phyloP scores from a whole-genome alignment of 2,113 vertebrate species.

The Chunga burmeisteri region DNA sequence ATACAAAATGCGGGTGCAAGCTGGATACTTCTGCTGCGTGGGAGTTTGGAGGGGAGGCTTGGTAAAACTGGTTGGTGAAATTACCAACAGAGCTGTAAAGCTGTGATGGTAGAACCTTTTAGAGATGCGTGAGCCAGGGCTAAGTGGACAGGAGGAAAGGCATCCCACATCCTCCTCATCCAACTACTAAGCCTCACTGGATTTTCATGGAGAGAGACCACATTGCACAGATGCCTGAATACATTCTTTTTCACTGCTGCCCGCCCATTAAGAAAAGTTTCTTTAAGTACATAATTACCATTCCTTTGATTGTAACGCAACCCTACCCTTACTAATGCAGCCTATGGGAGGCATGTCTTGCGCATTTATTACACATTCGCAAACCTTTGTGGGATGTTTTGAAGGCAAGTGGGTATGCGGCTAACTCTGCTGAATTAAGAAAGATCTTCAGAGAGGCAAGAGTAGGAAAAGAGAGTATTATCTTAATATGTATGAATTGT shows the following conservation, averaged over 20 bases:
- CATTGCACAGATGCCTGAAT: not conserved
- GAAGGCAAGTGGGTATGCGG: not conserved
- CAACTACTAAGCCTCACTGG: not conserved
- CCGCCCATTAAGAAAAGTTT: not conserved
- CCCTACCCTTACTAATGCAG: not conserved
- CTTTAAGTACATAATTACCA: not conserved
- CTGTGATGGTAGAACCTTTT: not conserved
- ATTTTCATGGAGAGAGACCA: not conserved
- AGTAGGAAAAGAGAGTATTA: not conserved
- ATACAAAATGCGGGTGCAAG: not conserved
- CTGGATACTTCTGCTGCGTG: not conserved
- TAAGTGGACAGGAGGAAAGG: not conserved
- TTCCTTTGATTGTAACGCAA: not conserved
- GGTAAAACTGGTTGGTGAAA: not conserved
- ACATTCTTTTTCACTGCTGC: not conserved
- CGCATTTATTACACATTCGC: not conserved
- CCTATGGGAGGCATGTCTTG: not conserved
- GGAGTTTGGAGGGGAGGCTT: constrained; percentile 1
- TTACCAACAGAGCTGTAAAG: not conserved
- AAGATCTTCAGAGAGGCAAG: not conserved
- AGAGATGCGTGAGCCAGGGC: not conserved
- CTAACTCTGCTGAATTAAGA: not conserved
- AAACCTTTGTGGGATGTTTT: not conserved
- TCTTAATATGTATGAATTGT: not conserved
- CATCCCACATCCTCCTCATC: not conserved